Base-by-base conservation (phyloP, 2,888 invertebrate species). In the Troides helena region DNA sequence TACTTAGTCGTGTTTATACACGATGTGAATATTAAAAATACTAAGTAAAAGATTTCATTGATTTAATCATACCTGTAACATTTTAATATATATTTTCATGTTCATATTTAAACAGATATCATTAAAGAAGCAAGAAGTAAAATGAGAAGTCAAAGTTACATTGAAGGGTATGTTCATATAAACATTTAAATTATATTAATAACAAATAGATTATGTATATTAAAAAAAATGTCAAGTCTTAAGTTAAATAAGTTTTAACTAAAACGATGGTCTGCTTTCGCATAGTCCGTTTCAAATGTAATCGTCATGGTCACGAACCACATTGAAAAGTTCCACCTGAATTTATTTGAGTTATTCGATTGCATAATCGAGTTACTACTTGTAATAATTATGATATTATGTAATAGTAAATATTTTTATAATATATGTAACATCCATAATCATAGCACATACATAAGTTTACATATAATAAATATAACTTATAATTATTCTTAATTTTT, bases 261-360 rank as follows among this genome's bases (percentile, higher is more conserved):
- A n/a, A 1, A n/a, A 18, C 1, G 8, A 25, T 58, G 57, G 23
- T 21, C 14, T n/a, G n/a, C 57, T 58, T 12, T 58, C 71, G 76
- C 82, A 85, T 87, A 79, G 78, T 69, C 72, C 81, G 72, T 84
- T 85, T 82, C 89, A 88, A 72, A 85, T 77, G 86, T 82, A 85
- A 84, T 77, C 86, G 88, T 89, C 89, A 90, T 84, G 89, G 89
- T 90, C 90, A 90, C 90, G 89, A 81, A 88, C 81, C 85, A 81
- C 85, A 88, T 90, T 89, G 86, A 88, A 86, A 86, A 87, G 86
- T 87, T 88, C 84, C 88, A 88, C 87, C 89, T 88, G 87, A 88
- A 85, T 84, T 85, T 87, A 86, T 86, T 87, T 87, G 87, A 89
- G 85, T 86, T 87, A 87, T 88, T 85, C 84, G 84, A 89, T 86